Conservation (phyloP, 2,797 vertebrate species). For the Glossophaga mutica region DNA sequence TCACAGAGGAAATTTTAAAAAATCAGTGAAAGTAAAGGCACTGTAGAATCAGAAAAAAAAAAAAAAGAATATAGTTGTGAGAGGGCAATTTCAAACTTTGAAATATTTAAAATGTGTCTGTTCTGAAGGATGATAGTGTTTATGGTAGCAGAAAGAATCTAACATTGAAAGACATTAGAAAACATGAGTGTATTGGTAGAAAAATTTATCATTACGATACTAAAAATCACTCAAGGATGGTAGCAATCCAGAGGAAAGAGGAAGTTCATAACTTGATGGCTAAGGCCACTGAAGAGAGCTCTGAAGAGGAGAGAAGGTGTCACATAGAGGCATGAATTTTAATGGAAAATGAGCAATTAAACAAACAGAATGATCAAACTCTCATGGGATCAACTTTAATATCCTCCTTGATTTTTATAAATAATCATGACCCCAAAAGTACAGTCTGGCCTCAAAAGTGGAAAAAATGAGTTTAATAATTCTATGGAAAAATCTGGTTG, state of each 20-base stretch:
- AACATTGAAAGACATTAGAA: not conserved
- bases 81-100: not conserved
- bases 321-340: not conserved
- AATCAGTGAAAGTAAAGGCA: not conserved
- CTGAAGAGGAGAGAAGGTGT: not conserved
- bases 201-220: not conserved
- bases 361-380: not conserved
- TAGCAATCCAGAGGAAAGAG: not conserved
- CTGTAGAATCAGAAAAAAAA: not conserved
- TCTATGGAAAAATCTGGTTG: not conserved
- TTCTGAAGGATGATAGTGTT: not conserved
- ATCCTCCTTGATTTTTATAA: not conserved
- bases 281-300: not conserved
- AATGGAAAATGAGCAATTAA: not conserved
- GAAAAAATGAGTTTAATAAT: not conserved
- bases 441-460: not conserved
- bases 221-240: not conserved
- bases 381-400: not conserved
- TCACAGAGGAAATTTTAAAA: not conserved
- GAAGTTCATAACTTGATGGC: not conserved
- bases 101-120: not conserved
- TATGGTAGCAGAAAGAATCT: not conserved
- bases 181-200: not conserved
- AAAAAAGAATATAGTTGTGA: not conserved
- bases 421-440: not conserved